These are phyloP conservation scores for Esox masquinongy DNA, from an alignment of 2,797 vertebrate species.

Conservation along the genomic window DNA sequence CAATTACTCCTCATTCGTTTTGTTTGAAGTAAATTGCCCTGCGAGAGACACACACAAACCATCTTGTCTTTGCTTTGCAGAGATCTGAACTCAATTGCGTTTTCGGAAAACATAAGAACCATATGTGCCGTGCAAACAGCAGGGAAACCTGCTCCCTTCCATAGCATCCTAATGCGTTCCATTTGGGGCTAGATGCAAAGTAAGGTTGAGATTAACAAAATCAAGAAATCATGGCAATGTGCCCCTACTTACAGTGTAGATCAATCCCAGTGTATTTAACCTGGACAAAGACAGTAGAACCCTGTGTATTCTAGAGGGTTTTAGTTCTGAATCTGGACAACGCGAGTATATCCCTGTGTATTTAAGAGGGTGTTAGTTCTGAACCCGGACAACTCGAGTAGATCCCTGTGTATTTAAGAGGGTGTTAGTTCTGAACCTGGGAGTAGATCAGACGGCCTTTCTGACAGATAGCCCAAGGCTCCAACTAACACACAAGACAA, in stretches of 20 bases:
- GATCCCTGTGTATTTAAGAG: neutral
- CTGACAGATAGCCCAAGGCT: neutral
- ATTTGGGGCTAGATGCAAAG: neutral
- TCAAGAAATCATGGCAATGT: neutral
- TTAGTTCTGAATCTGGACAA: neutral
- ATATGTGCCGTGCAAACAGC: constrained; percentile 7
- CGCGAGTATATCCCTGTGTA: neutral
- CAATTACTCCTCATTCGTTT: constrained; percentile 37
- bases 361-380: too few species aligned
- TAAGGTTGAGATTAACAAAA: neutral
- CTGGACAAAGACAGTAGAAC: too few species aligned
- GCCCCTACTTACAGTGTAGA: neutral
- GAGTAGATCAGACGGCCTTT: too few species aligned
- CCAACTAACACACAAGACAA: too few species aligned
- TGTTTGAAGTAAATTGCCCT: constrained; percentile 20
- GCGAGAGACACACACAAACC: neutral
- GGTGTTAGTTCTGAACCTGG: too few species aligned
- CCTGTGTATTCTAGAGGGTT: neutral
- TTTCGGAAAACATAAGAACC: constrained; percentile 12
- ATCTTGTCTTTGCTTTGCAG: constrained; percentile 1
- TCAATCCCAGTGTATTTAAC: neutral
- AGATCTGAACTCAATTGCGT: constrained; percentile 6
- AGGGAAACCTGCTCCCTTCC: neutral
- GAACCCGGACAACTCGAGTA: neutral
- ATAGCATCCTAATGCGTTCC: constrained; percentile 5